These are phyloP conservation scores for Zygogramma bicolorata DNA, from an alignment of 2,888 invertebrate genomes.

Conservation along the genomic window DNA sequence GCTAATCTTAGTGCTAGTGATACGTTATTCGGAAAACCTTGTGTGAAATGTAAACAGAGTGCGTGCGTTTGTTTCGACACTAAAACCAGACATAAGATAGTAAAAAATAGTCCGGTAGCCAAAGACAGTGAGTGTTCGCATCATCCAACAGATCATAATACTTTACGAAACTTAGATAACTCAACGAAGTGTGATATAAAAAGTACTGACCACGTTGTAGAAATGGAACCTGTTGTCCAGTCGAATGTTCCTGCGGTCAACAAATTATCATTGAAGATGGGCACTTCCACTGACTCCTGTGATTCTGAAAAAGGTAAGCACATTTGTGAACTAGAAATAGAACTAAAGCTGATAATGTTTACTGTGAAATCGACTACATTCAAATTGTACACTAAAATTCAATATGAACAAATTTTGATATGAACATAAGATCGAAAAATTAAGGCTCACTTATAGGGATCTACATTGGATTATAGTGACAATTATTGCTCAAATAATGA, in stretches of 20 bases:
- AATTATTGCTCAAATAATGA: too few species aligned
- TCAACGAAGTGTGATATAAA: conserved; percentile 40
- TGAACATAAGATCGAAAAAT: too few species aligned
- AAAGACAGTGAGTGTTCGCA: conserved; percentile 41
- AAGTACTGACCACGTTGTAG: conserved; percentile 22
- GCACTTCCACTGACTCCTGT: conserved; percentile 61
- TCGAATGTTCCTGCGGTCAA: conserved; percentile 57
- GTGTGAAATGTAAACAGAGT: conserved; percentile 68
- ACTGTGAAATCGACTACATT: too few species aligned
- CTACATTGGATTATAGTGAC: too few species aligned
- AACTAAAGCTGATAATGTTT: too few species aligned
- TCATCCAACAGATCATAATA: conserved; percentile 47
- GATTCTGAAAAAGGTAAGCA: conserved; percentile 62
- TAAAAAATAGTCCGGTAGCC: conserved; percentile 19
- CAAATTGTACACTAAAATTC: too few species aligned
- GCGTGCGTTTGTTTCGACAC: conserved; percentile 59
- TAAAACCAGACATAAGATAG: conserved; percentile 46
- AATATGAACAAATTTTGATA: too few species aligned
- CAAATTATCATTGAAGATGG: conserved; percentile 53
- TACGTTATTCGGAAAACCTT: conserved; percentile 58
- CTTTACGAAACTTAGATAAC: conserved; percentile 41
- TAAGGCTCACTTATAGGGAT: too few species aligned
- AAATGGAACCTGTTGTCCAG: conserved; percentile 22
- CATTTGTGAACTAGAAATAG: neutral
- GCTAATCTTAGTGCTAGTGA: conserved; percentile 70